Percentiles rank a stretch among this genome's conserved stretches.
These are phyloP conservation scores for Seriola rivoliana DNA, from an alignment of 2,113 vertebrate genomes.

Conservation along the genomic window DNA sequence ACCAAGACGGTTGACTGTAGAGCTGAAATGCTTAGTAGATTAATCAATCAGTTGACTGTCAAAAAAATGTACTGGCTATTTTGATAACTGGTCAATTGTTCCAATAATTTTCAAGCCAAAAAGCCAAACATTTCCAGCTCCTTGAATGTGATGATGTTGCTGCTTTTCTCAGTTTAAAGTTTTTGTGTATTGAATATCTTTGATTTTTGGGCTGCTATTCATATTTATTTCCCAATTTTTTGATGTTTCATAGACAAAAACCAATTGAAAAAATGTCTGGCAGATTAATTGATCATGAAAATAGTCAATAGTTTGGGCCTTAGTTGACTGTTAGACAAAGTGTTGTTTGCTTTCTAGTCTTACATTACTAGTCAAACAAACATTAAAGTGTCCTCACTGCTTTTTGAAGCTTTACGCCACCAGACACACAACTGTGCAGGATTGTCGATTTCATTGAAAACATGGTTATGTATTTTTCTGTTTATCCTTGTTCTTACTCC, in stretches of 20 bases:
- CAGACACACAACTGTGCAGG: background rate
- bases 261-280: too few relatives aligned
- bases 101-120: too few relatives aligned
- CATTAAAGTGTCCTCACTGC: background rate
- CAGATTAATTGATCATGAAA: background rate
- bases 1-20: background rate
- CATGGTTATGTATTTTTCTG: conserved; percentile 38
- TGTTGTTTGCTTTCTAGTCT: background rate
- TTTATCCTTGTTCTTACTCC: conserved; percentile 55
- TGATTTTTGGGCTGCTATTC: too few relatives aligned
- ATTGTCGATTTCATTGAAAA: conserved; percentile 50
- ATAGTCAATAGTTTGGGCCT: background rate
- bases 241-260: too few relatives aligned
- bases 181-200: too few relatives aligned
- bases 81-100: too few relatives aligned
- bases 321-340: too few relatives aligned
- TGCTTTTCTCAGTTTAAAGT: too few relatives aligned
- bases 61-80: background rate
- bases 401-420: background rate
- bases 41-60: background rate
- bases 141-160: too few relatives aligned
- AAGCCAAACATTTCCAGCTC: too few relatives aligned
- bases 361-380: background rate
- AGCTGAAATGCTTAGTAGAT: background rate
- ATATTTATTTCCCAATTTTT: too few relatives aligned